A percentile compares a stretch with the other conserved stretches of the same genome.
Evolutionary conservation across 2,797 vertebrate genomes (phyloP).

Genomic region (Premnoplex brunnescens): DNA sequence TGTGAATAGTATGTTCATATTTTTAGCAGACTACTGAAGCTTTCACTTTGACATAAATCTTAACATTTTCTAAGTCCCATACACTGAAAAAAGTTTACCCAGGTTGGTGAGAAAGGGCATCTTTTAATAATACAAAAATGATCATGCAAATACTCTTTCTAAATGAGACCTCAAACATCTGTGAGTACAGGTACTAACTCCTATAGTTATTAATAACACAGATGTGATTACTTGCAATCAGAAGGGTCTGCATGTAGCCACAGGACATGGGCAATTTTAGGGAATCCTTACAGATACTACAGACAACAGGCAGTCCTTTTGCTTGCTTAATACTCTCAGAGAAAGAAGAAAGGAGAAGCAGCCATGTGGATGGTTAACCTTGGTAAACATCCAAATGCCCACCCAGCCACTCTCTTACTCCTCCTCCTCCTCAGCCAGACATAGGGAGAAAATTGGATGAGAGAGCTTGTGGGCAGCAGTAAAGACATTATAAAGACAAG

Average conservation of each 20-base stretch:
- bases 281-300: background rate
- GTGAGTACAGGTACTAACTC: background rate
- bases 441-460: background rate
- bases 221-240: background rate
- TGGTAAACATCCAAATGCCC: background rate
- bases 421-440: background rate
- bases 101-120: background rate
- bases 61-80: background rate
- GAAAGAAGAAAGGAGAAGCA: background rate
- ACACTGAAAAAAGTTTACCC: background rate
- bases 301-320: background rate
- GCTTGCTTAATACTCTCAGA: background rate
- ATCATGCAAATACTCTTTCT: background rate
- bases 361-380: background rate
- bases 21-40: background rate
- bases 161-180: background rate
- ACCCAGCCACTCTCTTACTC: background rate
- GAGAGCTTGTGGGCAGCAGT: background rate
- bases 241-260: background rate
- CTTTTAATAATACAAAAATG: background rate
- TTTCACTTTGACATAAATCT: background rate
- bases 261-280: background rate
- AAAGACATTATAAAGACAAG: background rate
- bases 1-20: background rate
- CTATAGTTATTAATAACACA: background rate